Evolutionary conservation across 2,113 vertebrate genomes (phyloP), one percentile per base, ranked within the genome.

Genomic region (Dendropsophus ebraccatus): DNA sequence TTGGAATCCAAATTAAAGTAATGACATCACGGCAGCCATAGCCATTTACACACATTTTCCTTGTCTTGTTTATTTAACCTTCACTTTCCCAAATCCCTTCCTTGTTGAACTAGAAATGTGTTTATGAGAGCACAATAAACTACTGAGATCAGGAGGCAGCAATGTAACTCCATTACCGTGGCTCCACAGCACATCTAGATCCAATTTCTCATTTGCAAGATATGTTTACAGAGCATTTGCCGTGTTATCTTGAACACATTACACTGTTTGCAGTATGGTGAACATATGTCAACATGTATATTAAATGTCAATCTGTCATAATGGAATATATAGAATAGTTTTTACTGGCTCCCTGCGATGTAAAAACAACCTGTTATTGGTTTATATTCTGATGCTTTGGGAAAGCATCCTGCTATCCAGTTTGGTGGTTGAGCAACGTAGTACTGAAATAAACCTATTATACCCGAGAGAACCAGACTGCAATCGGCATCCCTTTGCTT

Each of bases 71-170:
- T 69, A 82, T 82, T 70, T 82, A 82, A 82, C 25, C 14, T 69
- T 45, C 21, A 23, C 8, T 45, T 82, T 50, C 37, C 60, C 17
- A 82, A 82, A 82, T 70, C 88, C 89, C 90, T 93, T 92, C 91
- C 94, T 91, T 92, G 78, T 89, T 91, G 89, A 87, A 93, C 93
- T 90, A 93, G 93, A 93, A 95, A 94, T 91, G 88, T 90, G 90
- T 93, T 95, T 95, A 93, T 92, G 93, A 93, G 90, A 87, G 91
- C 92, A 87, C 74, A 89, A 87, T 91, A 91, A 92, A 92, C 91
- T 89, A 87, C 88, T 92, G 91, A 88, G 94, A 93, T 88, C 19
- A 62, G 23, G 37, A 16, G 47, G 58, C 90, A 91, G 91, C 91
- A 91, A 92, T 93, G 91, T 94, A 93, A 92, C 88, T 87, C 78